Evolutionary conservation across 2,113 vertebrate genomes (phyloP), one percentile per base, ranked within the genome.

Genomic region (Psittacula cyanocephala): DNA sequence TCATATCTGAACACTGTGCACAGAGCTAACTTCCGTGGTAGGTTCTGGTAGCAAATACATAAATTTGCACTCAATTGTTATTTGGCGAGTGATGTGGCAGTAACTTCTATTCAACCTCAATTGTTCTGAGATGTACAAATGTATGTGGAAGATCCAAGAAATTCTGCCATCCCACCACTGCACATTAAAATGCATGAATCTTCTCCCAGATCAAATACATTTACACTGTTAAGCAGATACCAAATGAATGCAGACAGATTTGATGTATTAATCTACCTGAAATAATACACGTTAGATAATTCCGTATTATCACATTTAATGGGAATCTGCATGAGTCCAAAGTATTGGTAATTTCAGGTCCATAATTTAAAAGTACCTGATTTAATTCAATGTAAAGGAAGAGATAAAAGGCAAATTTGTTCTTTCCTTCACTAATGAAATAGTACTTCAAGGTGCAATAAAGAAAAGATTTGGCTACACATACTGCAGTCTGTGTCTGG

Each of bases 281-380:
- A 97, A 95, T 55, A 96, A 95, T 60, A 64, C 37, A 76, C 3
- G 5, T 89, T 70, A 86, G 53, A 95, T 95, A 96, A 96, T 77
- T 97, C 94, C 95, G 71, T 91, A 98, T 97, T 97, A 98, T 77
- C 81, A 92, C 80, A 60, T 96, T 96, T 97, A 97, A 96, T 97
- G 92, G 89, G 93, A 97, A 97, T 91, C n/a, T 78, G 84, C 71
- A 82, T 10, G 72, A 94, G 88, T 88, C 82, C 91, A 95, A 97
- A 97, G 86, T 93, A 86, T 94, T 93, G 92, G 84, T 75, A 95
- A 97, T 97, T 97, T 96, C 93, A 97, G 81, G 87, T 67, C 85
- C 88, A 95, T 97, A 95, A 97, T 96, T 98, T 96, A 94, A 90
- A 96, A 95, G 89, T 49, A 49, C 60, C 77, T 95, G 83, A 94